Conservation (phyloP, 2,888 invertebrate species). For the Thalpophila matura region DNA sequence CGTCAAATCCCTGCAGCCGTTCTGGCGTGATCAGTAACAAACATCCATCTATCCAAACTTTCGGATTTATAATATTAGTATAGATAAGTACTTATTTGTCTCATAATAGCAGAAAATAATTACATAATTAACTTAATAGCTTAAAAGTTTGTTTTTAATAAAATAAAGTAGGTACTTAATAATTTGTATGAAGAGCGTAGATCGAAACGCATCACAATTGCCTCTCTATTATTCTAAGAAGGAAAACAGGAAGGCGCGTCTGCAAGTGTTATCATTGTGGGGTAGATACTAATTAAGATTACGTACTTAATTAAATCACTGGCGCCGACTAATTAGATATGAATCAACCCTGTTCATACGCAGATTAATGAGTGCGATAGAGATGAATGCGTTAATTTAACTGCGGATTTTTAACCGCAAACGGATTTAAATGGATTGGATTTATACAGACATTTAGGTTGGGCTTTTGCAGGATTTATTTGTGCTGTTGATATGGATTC, state of each 20-base stretch:
- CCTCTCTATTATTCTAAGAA: not conserved
- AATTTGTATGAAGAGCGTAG: too few species aligned
- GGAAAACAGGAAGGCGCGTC: slow-evolving; percentile 16
- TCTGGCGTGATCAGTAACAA: too few species aligned
- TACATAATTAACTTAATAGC: too few species aligned
- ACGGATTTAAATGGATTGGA: slow-evolving; percentile 35
- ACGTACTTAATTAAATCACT: slow-evolving; percentile 58
- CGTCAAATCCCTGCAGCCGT: too few species aligned
- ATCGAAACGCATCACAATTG: too few species aligned
- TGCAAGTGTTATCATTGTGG: slow-evolving; percentile 32
- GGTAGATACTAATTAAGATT: slow-evolving; percentile 54
- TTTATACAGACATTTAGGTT: slow-evolving; percentile 3
- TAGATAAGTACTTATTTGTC: too few species aligned
- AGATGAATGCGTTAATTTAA: slow-evolving; percentile 24
- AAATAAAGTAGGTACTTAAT: too few species aligned
- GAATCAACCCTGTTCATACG: slow-evolving; percentile 57
- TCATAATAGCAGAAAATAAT: too few species aligned
- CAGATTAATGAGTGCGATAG: slow-evolving; percentile 60
- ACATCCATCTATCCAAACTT: too few species aligned
- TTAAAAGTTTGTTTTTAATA: too few species aligned
- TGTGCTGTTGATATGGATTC: not conserved
- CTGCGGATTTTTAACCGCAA: slow-evolving; percentile 26
- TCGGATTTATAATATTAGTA: too few species aligned
- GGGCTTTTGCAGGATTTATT: not conserved
- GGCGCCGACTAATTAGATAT: slow-evolving; percentile 60